Percentiles rank a stretch among this genome's conserved stretches.
phyloP scores from a whole-genome alignment of 2,797 vertebrate genomes.

The Gallirallus australis region DNA sequence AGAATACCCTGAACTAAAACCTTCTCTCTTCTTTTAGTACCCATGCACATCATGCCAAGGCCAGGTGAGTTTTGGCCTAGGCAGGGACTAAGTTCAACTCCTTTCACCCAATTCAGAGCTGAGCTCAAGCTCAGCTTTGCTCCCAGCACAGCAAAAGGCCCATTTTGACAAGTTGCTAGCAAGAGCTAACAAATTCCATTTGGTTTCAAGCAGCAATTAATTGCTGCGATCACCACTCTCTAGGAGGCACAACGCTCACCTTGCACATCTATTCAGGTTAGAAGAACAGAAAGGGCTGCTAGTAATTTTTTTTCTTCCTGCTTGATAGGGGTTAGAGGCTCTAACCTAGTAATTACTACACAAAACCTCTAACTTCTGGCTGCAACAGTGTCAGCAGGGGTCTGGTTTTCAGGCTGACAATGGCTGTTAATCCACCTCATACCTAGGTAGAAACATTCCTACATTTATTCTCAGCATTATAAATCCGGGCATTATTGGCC shows the following conservation, averaged over 20 bases:
- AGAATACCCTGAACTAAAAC: background rate
- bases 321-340: background rate
- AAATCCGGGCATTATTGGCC: constrained; percentile 17
- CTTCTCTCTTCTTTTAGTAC: background rate
- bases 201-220: background rate
- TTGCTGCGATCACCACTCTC: background rate
- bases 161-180: background rate
- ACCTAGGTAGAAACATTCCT: background rate
- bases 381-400: background rate
- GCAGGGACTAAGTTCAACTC: background rate
- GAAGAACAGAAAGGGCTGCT: background rate
- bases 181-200: background rate
- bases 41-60: background rate
- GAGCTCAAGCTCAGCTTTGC: background rate
- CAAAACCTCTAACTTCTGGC: background rate
- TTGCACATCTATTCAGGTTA: background rate
- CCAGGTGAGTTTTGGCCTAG: background rate
- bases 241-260: background rate
- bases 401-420: background rate
- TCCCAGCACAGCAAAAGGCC: background rate
- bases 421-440: background rate
- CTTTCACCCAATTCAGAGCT: background rate
- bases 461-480: background rate
- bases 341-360: background rate
- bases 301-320: background rate